These are phyloP conservation scores for Xylocampa areola DNA, from an alignment of 2,888 invertebrate species.

Conservation along the genomic window DNA sequence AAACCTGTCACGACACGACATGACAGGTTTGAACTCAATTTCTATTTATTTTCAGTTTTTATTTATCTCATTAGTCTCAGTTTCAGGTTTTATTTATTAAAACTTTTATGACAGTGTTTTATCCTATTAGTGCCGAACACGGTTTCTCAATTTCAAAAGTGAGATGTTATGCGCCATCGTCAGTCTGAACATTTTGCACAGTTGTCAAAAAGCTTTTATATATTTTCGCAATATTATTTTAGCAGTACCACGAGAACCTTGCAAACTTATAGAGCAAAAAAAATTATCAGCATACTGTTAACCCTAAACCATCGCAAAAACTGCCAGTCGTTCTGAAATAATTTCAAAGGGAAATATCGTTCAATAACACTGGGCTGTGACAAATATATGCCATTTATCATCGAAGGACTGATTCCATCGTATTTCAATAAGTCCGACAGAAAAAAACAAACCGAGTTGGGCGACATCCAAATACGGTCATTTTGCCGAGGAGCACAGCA, in stretches of 20 bases:
- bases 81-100: background rate
- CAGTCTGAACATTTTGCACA: background rate
- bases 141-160: background rate
- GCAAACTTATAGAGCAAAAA: no score
- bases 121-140: slow-evolving; percentile 1
- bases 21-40: no score
- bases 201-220: background rate
- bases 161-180: background rate
- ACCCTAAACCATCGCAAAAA: slow-evolving; percentile 27
- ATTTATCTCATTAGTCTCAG: background rate
- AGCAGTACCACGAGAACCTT: no score
- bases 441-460: slow-evolving; percentile 73
- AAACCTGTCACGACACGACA: no score
- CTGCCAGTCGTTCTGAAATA: slow-evolving; percentile 30
- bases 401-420: slow-evolving; percentile 43
- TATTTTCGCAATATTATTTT: no score
- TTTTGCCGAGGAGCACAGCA: slow-evolving; percentile 46
- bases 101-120: slow-evolving; percentile 1
- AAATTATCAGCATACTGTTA: slow-evolving; percentile 7
- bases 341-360: slow-evolving; percentile 49
- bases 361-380: slow-evolving; percentile 56
- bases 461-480: slow-evolving; percentile 70
- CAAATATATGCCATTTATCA: slow-evolving; percentile 67
- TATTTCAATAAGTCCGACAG: slow-evolving; percentile 66
- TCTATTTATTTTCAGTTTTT: no score